Evolutionary conservation across 1,140 invertebrate species (phyloP).

Genomic region (Daktulosphaira vitifoliae): DNA sequence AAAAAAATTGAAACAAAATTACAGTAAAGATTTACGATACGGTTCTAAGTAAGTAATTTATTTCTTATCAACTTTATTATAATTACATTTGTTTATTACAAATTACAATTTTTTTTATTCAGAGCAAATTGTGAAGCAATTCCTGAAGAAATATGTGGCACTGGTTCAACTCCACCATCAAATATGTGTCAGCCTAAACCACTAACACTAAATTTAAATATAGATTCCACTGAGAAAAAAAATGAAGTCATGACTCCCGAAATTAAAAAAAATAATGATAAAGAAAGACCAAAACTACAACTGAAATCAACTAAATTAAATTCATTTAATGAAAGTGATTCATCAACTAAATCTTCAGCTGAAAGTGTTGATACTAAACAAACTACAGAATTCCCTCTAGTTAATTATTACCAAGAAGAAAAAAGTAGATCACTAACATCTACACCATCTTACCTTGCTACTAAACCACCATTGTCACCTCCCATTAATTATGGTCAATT

Average conservation of each 20-base stretch:
- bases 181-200: constrained; percentile 33
- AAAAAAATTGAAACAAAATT: constrained; percentile 25
- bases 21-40: constrained; percentile 20
- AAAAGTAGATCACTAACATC: constrained; percentile 32
- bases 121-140: constrained; percentile 80
- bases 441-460: constrained; percentile 40
- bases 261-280: constrained; percentile 5
- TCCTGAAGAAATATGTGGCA: constrained; percentile 70
- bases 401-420: constrained; percentile 15
- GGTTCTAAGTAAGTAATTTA: constrained; percentile 6
- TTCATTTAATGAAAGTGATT: constrained; percentile 29
- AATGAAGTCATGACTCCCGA: neutral
- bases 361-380: constrained; percentile 29
- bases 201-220: constrained; percentile 38
- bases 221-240: constrained; percentile 14
- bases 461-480: constrained; percentile 48
- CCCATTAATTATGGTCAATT: constrained; percentile 40
- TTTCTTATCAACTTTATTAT: no score
- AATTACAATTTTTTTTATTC: neutral
- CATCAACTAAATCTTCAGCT: constrained; percentile 17
- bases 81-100: no score
- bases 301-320: constrained; percentile 12
- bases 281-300: constrained; percentile 22
- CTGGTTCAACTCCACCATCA: constrained; percentile 52
- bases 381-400: constrained; percentile 15